Base-by-base conservation (phyloP, 1,140 invertebrate genomes). In the Eurytemora carolleeae region DNA sequence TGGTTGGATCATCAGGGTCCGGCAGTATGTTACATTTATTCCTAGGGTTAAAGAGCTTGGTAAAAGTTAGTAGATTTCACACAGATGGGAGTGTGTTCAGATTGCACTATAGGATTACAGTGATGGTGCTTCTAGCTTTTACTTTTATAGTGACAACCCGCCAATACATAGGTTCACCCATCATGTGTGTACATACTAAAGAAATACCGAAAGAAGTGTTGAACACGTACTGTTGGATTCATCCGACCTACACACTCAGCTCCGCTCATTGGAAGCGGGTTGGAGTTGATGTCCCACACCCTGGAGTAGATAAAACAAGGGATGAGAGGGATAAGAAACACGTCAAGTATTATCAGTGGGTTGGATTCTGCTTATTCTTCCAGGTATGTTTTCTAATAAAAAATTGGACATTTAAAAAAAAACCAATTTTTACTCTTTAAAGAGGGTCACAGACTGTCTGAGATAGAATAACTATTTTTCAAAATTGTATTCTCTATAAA, bases 101-200 rank as follows among this genome's bases (percentile, higher is more conserved):
- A 56, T 67, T 79, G 3, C 77, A 77, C 65, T 77, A 79, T 65
- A 70, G 71, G 31, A 72, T 74, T 61, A 77, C 77, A 12, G 74
- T 75, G n/a, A 67, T 75, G 20, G 70, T 78, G 15, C 69, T 79
- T n/a, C 68, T 79, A 21, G 71, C 74, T 20, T 76, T 74, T 59
- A 74, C 74, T 3, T 70, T 77, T 16, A 68, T 79, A 7, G 74
- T 78, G 21, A 75, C 76, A 24, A 74, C 74, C 23, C 69, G 71
- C 20, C 76, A 78, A 65, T 78, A 76, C 67, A 73, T 78, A 25
- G 75, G 76, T 2, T 72, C 76, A 44, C 76, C 75, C 1, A 78
- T 78, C 55, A 66, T 68, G 53, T 72, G 71, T 63, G 66, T 70
- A 16, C 65, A 72, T 69, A 58, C 68, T 67, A 16, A 69, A 67